phyloP scores from a whole-genome alignment of 2,797 vertebrate species.

The Eurystomus glaucurus region DNA sequence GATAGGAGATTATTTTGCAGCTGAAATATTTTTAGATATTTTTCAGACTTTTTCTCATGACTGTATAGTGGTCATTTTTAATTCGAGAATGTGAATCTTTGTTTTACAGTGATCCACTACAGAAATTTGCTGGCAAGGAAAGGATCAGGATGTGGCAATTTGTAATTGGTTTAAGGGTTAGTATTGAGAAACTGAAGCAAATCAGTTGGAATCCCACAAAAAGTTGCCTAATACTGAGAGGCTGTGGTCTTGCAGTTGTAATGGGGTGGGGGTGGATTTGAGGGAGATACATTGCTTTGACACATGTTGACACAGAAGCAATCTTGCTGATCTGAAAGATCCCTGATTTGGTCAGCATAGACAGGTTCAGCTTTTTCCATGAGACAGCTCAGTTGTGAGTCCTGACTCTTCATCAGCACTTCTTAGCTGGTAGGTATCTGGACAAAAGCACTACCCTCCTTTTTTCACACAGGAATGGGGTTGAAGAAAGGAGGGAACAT shows the following conservation, averaged over 20 bases:
- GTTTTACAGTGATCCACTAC: neutral
- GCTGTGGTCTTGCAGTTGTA: neutral
- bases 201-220: neutral
- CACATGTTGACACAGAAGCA: neutral
- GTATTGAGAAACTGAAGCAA: neutral
- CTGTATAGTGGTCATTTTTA: conserved; percentile 45
- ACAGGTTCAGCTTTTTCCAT: neutral
- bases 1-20: conserved; percentile 28
- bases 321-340: neutral
- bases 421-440: neutral
- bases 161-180: neutral
- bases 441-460: neutral
- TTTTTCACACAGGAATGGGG: neutral
- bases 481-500: neutral
- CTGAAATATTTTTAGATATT: conserved; percentile 59
- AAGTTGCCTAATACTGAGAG: neutral
- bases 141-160: neutral
- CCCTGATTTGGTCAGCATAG: neutral
- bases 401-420: neutral
- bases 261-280: accelerated
- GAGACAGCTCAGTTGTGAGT: neutral
- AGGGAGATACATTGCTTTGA: neutral
- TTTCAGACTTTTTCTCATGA: neutral
- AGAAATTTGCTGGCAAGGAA: conserved; percentile 15
- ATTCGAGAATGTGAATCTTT: neutral